Percentiles rank a stretch among this genome's conserved stretches.
These are phyloP conservation scores for Drosophila ezoana DNA, from an alignment of 2,888 invertebrate genomes.

Conservation along the genomic window DNA sequence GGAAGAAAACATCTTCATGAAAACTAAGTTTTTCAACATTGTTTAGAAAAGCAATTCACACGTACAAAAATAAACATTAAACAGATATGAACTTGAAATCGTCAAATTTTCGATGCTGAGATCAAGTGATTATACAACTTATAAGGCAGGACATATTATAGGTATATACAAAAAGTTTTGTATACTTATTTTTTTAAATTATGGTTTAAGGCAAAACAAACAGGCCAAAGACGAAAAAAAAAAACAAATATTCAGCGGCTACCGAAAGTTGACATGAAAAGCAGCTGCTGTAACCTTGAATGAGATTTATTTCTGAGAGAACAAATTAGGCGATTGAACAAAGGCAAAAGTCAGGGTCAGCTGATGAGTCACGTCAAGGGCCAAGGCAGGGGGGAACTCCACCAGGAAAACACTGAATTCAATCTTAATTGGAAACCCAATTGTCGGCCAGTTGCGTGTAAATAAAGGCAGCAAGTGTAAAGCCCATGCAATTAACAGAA, in stretches of 20 bases:
- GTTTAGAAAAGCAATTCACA: too few relatives aligned
- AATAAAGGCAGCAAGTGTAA: slow-evolving; percentile 22
- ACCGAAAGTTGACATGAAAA: slow-evolving; percentile 31
- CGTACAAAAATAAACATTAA: too few relatives aligned
- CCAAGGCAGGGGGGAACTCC: slow-evolving; percentile 2
- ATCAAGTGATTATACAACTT: too few relatives aligned
- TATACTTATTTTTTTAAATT: not conserved
- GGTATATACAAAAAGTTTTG: too few relatives aligned
- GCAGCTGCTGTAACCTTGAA: slow-evolving; percentile 47
- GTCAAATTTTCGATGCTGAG: too few relatives aligned
- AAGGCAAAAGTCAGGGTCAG: slow-evolving; percentile 29
- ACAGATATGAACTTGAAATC: too few relatives aligned
- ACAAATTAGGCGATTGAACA: slow-evolving; percentile 17
- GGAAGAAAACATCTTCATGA: too few relatives aligned
- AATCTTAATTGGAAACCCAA: slow-evolving; percentile 22
- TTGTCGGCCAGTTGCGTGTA: slow-evolving; percentile 49
- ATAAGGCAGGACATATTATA: too few relatives aligned
- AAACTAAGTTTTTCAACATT: too few relatives aligned
- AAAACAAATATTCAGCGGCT: slow-evolving; percentile 17
- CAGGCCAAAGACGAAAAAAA: slow-evolving; percentile 10
- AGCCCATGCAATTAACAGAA: slow-evolving; percentile 44
- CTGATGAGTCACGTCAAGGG: slow-evolving; percentile 31
- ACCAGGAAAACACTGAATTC: slow-evolving; percentile 1
- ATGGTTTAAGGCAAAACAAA: not conserved
- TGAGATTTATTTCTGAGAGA: slow-evolving; percentile 36